A percentile compares a stretch with the other conserved stretches of the same genome.
Evolutionary conservation across 2,113 vertebrate species (phyloP).

Genomic region (Zeus faber): DNA sequence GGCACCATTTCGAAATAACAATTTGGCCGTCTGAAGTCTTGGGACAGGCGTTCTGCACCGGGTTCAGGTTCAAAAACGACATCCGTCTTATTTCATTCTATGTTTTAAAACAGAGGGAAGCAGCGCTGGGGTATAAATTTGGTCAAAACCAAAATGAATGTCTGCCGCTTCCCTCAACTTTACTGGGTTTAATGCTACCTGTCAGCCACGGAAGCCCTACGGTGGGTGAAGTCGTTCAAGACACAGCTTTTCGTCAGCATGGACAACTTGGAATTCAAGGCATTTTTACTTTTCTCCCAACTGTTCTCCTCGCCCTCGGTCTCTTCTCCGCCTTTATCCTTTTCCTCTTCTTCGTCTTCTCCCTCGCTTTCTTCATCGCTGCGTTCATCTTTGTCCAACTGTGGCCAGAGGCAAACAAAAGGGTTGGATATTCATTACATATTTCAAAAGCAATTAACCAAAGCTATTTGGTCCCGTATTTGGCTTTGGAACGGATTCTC

Average conservation of each 20-base stretch:
- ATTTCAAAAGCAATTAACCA: background rate
- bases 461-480: background rate
- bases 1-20: too few relatives aligned
- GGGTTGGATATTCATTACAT: background rate
- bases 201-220: conserved; percentile 44
- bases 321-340: conserved; percentile 72
- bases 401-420: conserved; percentile 16
- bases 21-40: too few relatives aligned
- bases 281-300: conserved; percentile 70
- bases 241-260: conserved; percentile 71
- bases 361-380: conserved; percentile 84
- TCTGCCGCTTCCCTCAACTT: background rate
- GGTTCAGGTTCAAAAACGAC: too few relatives aligned
- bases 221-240: conserved; percentile 68
- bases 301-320: conserved; percentile 46
- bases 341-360: conserved; percentile 42
- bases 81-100: too few relatives aligned
- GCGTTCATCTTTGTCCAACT: conserved; percentile 89
- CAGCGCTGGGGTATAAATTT: too few relatives aligned
- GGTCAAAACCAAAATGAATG: too few relatives aligned
- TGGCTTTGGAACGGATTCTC: conserved; percentile 21
- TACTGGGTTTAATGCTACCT: conserved; percentile 62
- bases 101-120: too few relatives aligned
- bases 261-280: conserved; percentile 41
- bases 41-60: too few relatives aligned